phyloP scores from a whole-genome alignment of 2,113 vertebrate species.

The Okapia johnstoni region DNA sequence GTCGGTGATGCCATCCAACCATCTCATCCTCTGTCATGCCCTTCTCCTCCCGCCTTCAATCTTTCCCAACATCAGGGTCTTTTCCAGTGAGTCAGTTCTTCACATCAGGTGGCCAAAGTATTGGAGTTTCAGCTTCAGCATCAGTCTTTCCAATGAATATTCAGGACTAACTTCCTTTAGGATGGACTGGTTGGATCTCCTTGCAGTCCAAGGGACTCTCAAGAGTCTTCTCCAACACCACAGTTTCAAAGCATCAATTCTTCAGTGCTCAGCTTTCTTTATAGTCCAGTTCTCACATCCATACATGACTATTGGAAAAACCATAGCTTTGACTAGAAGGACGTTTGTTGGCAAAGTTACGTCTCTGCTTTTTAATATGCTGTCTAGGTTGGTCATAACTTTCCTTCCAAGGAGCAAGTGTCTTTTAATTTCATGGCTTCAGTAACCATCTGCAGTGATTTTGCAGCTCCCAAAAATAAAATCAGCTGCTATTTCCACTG shows the following conservation, averaged over 20 bases:
- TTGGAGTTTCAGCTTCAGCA: not conserved
- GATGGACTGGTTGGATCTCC: not conserved
- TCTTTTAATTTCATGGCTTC: not conserved
- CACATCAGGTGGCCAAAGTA: not conserved
- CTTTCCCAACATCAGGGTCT: not conserved
- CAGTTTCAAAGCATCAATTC: not conserved
- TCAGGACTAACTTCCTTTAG: not conserved
- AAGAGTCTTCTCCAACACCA: not conserved
- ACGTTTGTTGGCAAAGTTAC: not conserved
- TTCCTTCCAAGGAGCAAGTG: not conserved
- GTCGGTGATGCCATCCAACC: not conserved
- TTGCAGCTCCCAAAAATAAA: rapidly evolving
- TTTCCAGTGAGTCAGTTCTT: not conserved
- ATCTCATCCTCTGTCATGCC: not conserved
- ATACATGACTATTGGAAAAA: not conserved
- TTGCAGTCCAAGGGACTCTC: not conserved
- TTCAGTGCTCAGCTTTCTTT: not conserved
- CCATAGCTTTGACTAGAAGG: not conserved
- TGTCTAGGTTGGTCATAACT: not conserved
- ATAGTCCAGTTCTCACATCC: not conserved
- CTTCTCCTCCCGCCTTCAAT: not conserved
- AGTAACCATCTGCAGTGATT: not conserved
- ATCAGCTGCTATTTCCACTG: not conserved
- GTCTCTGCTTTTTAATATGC: not conserved
- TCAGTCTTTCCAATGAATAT: not conserved